Evolutionary conservation across 2,113 vertebrate species (phyloP).

Genomic region (Lycocorax pyrrhopterus): DNA sequence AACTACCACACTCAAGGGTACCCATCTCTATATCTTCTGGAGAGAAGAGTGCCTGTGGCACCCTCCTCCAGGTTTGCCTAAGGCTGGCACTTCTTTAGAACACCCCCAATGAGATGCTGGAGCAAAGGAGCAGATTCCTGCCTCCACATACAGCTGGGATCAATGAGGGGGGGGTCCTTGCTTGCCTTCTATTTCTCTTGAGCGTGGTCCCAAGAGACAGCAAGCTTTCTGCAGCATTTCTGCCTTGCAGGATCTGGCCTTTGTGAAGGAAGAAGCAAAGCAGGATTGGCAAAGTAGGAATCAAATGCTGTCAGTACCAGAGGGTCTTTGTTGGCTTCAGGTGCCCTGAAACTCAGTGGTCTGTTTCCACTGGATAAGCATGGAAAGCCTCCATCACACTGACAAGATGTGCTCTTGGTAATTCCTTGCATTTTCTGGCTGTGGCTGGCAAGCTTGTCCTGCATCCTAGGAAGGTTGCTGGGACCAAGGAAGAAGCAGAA

Average conservation of each 20-base stretch:
- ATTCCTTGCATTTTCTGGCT: not conserved
- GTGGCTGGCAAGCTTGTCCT: not conserved
- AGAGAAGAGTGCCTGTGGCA: not conserved
- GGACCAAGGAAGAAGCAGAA: not conserved
- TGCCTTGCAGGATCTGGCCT: not conserved
- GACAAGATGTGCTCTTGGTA: not conserved
- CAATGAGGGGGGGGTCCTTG: not conserved
- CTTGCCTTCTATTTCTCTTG: not conserved
- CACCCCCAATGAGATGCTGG: not conserved
- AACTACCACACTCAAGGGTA: not conserved
- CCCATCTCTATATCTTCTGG: not conserved
- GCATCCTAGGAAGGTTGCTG: not conserved
- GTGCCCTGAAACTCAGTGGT: not conserved
- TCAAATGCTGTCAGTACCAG: not conserved
- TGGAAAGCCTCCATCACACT: not conserved
- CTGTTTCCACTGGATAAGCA: not conserved
- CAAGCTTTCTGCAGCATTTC: not conserved
- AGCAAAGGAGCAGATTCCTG: not conserved
- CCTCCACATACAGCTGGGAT: not conserved
- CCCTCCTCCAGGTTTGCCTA: not conserved
- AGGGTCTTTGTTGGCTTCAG: not conserved
- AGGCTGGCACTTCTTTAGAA: not conserved
- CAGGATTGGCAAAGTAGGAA: not conserved
- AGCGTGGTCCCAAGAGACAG: not conserved
- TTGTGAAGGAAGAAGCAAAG: not conserved